phyloP scores from a whole-genome alignment of 2,888 invertebrate genomes.

The Chloroclysta siterata region DNA sequence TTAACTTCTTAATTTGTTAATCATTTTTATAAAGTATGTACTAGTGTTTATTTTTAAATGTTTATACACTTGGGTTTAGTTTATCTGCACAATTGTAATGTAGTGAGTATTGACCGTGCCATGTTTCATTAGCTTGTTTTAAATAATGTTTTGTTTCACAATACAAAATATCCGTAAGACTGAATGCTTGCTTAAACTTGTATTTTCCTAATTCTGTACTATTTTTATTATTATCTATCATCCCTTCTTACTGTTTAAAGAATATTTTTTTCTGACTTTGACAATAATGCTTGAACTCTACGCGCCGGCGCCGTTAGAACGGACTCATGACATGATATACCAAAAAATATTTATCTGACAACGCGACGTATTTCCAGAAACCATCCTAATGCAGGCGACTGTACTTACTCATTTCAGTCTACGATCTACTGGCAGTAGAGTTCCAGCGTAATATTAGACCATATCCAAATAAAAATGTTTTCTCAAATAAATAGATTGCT shows the following conservation, averaged over 20 bases:
- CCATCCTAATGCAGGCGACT: not conserved
- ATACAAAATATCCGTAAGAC: slow-evolving; percentile 32
- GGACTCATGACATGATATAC: not conserved
- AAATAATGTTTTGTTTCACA: slow-evolving; percentile 11
- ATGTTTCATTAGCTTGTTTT: slow-evolving; percentile 21
- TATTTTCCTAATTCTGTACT: slow-evolving; percentile 25
- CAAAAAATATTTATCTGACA: no score
- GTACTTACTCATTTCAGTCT: not conserved
- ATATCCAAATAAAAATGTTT: slow-evolving; percentile 27
- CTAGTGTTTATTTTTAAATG: not conserved
- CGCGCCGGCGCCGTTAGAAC: not conserved
- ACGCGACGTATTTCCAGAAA: no score
- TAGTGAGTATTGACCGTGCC: slow-evolving; percentile 25
- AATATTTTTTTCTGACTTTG: slow-evolving; percentile 7
- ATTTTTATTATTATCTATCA: not conserved
- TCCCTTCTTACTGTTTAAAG: not conserved
- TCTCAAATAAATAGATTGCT: slow-evolving; percentile 20
- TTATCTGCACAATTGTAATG: slow-evolving; percentile 24
- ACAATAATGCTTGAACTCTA: not conserved
- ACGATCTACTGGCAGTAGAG: not conserved
- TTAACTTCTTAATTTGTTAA: no score
- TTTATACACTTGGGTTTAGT: slow-evolving; percentile 19
- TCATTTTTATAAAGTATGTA: no score
- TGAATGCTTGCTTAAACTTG: slow-evolving; percentile 33
- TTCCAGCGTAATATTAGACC: not conserved